These are phyloP conservation scores for Helostoma temminkii DNA, from an alignment of 2,797 vertebrate genomes.

Conservation along the genomic window DNA sequence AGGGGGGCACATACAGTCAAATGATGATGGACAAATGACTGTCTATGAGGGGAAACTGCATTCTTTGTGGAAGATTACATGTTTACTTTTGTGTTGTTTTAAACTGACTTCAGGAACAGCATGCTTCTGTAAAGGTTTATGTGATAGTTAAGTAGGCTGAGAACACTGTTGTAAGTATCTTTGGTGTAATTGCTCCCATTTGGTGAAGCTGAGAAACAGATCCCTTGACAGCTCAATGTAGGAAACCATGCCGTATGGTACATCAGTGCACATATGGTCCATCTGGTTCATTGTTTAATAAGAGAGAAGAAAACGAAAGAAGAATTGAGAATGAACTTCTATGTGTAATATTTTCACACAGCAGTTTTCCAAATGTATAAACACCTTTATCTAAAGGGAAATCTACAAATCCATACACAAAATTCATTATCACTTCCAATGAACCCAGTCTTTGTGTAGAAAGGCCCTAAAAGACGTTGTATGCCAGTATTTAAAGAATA, in stretches of 20 bases:
- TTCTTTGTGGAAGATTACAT: slow-evolving; percentile 20
- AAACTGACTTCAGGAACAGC: slow-evolving; percentile 52
- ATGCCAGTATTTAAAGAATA: slow-evolving; percentile 60
- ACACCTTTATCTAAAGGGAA: slow-evolving; percentile 18
- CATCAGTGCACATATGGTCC: slow-evolving; percentile 52
- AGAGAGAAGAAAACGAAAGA: slow-evolving; percentile 16
- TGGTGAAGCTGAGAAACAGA: slow-evolving; percentile 65
- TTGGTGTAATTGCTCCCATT: slow-evolving; percentile 82
- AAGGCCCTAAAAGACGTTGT: slow-evolving; percentile 62
- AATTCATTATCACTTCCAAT: slow-evolving; percentile 54
- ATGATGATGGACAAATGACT: slow-evolving; percentile 29
- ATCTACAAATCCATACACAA: slow-evolving; percentile 23
- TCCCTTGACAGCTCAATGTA: slow-evolving; percentile 69
- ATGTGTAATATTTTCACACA: slow-evolving; percentile 22
- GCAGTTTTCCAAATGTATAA: slow-evolving; percentile 16
- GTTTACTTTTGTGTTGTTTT: slow-evolving; percentile 50
- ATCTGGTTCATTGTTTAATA: slow-evolving; percentile 55
- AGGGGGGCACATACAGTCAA: neutral
- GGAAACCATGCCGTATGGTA: slow-evolving; percentile 44
- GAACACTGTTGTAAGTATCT: slow-evolving; percentile 77
- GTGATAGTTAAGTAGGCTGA: slow-evolving; percentile 79
- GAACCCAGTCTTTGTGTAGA: slow-evolving; percentile 47
- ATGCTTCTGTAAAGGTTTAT: slow-evolving; percentile 72
- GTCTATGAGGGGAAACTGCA: slow-evolving; percentile 17
- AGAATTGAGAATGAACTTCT: slow-evolving; percentile 26